These are phyloP conservation scores for Anastatus disparis DNA, from an alignment of 1,140 invertebrate genomes.

Conservation along the genomic window DNA sequence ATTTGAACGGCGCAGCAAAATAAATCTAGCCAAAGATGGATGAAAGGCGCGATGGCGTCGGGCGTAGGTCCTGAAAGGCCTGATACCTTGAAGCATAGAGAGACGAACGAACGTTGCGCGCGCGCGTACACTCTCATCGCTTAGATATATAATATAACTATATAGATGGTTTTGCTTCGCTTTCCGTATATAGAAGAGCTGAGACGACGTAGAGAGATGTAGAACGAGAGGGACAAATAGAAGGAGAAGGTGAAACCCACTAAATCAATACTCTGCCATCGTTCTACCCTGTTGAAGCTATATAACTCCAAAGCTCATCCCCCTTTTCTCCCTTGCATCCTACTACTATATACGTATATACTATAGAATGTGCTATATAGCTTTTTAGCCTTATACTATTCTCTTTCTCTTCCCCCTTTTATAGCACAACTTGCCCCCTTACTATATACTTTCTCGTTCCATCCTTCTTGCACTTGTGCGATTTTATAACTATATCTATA, in stretches of 20 bases:
- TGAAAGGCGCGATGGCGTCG: conserved; percentile 44
- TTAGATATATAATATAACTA: too few relatives aligned
- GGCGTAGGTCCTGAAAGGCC: conserved; percentile 48
- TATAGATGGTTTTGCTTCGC: too few relatives aligned
- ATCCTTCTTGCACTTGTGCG: conserved; percentile 1
- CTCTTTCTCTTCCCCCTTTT: not conserved
- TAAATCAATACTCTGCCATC: conserved; percentile 70
- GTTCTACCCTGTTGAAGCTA: too few relatives aligned
- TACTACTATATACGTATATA: too few relatives aligned
- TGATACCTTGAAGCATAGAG: conserved; percentile 39
- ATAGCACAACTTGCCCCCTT: conserved; percentile 23
- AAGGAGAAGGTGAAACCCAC: conserved; percentile 67
- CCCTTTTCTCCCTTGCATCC: conserved; percentile 49
- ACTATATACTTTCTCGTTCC: conserved; percentile 38
- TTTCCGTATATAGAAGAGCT: conserved; percentile 22
- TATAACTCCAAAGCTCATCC: conserved; percentile 63
- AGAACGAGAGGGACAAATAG: conserved; percentile 62
- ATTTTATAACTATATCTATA: too few relatives aligned
- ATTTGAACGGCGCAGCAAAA: not conserved
- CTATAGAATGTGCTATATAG: too few relatives aligned
- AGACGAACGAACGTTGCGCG: not conserved
- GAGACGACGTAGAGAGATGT: conserved; percentile 51
- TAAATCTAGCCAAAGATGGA: conserved; percentile 38
- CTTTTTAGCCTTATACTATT: too few relatives aligned
- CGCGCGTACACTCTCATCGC: not conserved